Conservation (phyloP, 1,140 invertebrate genomes). For the Cotesia chilonis region DNA sequence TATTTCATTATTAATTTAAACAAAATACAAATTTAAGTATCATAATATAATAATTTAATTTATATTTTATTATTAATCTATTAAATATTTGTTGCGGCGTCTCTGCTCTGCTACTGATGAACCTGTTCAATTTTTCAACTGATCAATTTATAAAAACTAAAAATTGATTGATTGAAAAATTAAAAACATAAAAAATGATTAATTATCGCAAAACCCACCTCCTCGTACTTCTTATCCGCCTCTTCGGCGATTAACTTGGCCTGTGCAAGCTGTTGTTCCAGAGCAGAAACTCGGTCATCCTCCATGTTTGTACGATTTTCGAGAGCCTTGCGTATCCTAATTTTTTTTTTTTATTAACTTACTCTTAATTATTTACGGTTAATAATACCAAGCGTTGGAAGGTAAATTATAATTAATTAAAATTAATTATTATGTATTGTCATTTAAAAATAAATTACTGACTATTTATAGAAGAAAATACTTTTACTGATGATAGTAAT, state of each 20-base stretch:
- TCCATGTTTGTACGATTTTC: slow-evolving; percentile 99
- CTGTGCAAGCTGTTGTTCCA: slow-evolving; percentile 95
- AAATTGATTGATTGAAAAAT: background rate
- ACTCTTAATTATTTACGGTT: slow-evolving; percentile 6
- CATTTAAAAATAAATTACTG: background rate
- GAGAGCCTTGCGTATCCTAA: slow-evolving; percentile 97
- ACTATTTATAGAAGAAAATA: slow-evolving; percentile 22
- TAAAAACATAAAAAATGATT: slow-evolving; percentile 35
- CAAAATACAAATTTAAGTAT: slow-evolving; percentile 38
- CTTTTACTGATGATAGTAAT: background rate
- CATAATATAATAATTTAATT: slow-evolving; percentile 27
- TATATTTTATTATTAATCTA: background rate
- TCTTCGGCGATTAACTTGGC: slow-evolving; percentile 98
- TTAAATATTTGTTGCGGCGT: slow-evolving; percentile 7
- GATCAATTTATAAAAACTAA: background rate
- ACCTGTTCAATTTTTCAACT: slow-evolving; percentile 27
- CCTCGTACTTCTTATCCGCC: slow-evolving; percentile 99
- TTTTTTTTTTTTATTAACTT: slow-evolving; percentile 47
- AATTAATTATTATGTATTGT: background rate
- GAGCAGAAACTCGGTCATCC: slow-evolving; percentile 92
- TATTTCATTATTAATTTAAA: slow-evolving; percentile 64
- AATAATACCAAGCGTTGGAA: slow-evolving; percentile 44
- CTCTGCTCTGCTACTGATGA: slow-evolving; percentile 38
- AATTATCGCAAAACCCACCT: slow-evolving; percentile 73
- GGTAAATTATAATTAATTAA: slow-evolving; percentile 4